Percentiles rank a stretch among this genome's conserved stretches.
Conservation (phyloP, 2,797 vertebrate genomes). For the Pseudochaenichthys georgianus region DNA sequence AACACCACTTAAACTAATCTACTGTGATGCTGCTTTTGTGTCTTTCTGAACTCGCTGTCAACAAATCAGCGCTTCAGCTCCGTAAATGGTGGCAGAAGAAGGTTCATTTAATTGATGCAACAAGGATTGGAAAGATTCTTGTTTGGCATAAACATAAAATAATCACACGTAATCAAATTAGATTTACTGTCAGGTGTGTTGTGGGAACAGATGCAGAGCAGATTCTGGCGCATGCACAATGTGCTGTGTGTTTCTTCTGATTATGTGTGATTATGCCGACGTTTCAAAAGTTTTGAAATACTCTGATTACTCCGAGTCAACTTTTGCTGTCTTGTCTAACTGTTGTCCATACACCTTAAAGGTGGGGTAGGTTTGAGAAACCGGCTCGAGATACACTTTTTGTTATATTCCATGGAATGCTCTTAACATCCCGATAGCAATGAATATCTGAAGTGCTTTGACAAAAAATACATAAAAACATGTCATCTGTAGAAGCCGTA, state of each 20-base stretch:
- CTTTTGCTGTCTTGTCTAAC: background rate
- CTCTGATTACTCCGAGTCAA: background rate
- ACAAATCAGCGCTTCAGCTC: background rate
- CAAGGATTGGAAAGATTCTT: background rate
- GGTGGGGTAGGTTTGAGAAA: too few species aligned
- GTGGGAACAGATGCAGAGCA: constrained; percentile 25
- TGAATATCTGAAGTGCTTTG: too few species aligned
- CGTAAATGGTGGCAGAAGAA: background rate
- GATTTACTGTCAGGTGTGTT: constrained; percentile 18
- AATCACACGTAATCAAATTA: background rate
- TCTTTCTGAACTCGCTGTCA: background rate
- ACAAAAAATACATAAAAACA: too few species aligned
- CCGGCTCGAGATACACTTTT: too few species aligned
- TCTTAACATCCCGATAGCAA: too few species aligned
- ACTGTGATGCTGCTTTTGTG: too few species aligned
- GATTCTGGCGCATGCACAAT: constrained; percentile 28
- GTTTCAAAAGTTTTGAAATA: background rate
- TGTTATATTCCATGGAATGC: too few species aligned
- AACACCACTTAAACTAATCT: background rate
- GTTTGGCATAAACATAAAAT: background rate
- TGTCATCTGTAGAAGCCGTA: too few species aligned
- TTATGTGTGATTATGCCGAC: background rate
- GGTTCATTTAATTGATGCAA: background rate
- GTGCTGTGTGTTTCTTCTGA: background rate
- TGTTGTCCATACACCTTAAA: background rate